Percentiles rank a stretch among this genome's conserved stretches.
Conservation (phyloP, 2,888 invertebrate genomes). For the Stenotaenia linearis region DNA sequence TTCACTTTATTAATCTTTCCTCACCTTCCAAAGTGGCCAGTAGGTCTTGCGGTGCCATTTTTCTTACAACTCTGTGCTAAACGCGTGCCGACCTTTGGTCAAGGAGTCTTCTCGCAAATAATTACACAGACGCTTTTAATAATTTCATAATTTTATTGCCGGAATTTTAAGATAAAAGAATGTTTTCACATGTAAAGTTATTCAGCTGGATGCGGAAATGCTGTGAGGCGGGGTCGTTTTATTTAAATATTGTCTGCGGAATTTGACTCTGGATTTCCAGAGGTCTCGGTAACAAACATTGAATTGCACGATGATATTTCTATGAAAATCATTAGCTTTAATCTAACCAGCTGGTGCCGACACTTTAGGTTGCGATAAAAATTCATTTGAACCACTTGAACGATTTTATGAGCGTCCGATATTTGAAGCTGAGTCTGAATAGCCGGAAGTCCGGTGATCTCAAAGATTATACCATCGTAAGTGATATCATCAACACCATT, state of each 20-base stretch:
- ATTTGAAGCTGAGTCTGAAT: not conserved
- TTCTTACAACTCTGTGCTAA: too few relatives aligned
- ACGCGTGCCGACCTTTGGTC: too few relatives aligned
- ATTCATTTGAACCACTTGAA: not conserved
- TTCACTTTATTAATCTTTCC: too few relatives aligned
- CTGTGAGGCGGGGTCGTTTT: not conserved
- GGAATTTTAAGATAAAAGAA: too few relatives aligned
- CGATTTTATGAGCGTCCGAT: not conserved
- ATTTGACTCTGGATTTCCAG: not conserved
- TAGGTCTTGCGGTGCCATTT: too few relatives aligned
- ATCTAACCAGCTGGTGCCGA: conserved; percentile 5
- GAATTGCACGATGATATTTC: not conserved
- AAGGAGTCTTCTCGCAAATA: too few relatives aligned
- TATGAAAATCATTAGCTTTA: not conserved
- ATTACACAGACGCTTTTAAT: not conserved
- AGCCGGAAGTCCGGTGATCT: not conserved
- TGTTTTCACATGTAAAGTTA: not conserved
- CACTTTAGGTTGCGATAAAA: not conserved
- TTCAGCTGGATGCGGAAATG: not conserved
- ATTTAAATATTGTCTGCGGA: not conserved
- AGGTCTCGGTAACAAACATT: not conserved
- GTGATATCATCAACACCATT: not conserved
- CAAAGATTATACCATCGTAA: not conserved
- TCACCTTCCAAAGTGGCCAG: too few relatives aligned
- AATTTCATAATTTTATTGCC: not conserved